Conservation (phyloP, 2,888 invertebrate species). For the Drosophila kambysellisi region DNA sequence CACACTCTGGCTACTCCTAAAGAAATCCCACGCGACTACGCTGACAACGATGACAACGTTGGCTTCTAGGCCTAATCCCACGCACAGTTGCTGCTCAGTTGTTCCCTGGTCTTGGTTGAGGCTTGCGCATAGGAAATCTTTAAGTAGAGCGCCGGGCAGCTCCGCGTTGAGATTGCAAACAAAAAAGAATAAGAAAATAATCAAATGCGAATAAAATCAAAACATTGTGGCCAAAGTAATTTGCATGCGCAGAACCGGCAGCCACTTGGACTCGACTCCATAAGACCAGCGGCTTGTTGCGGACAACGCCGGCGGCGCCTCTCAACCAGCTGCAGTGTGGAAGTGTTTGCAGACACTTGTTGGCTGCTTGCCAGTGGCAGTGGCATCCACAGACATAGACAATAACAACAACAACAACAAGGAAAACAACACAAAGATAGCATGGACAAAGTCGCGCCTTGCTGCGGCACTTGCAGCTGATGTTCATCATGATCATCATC, state of each 20-base stretch:
- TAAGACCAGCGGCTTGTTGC: slow-evolving; percentile 30
- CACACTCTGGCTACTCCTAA: slow-evolving; percentile 44
- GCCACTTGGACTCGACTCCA: slow-evolving; percentile 43
- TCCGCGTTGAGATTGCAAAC: slow-evolving; percentile 42
- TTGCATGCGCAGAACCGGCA: slow-evolving; percentile 73
- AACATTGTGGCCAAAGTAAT: slow-evolving; percentile 77
- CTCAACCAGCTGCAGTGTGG: slow-evolving; percentile 45
- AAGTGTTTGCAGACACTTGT: slow-evolving; percentile 78
- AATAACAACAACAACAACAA: slow-evolving; percentile 14
- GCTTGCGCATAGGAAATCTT: slow-evolving; percentile 13
- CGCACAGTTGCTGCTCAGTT: slow-evolving; percentile 43
- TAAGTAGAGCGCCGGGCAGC: slow-evolving; percentile 50
- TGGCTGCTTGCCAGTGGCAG: slow-evolving; percentile 68
- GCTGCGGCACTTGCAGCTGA: slow-evolving; percentile 34
- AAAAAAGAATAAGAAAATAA: slow-evolving; percentile 54
- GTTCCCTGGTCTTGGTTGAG: neutral
- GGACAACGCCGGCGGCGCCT: slow-evolving; percentile 69
- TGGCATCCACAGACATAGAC: slow-evolving; percentile 13
- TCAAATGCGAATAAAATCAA: slow-evolving; percentile 77
- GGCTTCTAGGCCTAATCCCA: slow-evolving; percentile 43
- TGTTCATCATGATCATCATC: slow-evolving; percentile 23
- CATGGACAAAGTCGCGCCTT: slow-evolving; percentile 38
- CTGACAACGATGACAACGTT: slow-evolving; percentile 26
- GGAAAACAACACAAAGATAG: neutral
- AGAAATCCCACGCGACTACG: slow-evolving; percentile 53